Evolutionary conservation across 2,888 invertebrate genomes (phyloP), one percentile per base, ranked within the genome.

Genomic region (Ceriagrion tenellum): DNA sequence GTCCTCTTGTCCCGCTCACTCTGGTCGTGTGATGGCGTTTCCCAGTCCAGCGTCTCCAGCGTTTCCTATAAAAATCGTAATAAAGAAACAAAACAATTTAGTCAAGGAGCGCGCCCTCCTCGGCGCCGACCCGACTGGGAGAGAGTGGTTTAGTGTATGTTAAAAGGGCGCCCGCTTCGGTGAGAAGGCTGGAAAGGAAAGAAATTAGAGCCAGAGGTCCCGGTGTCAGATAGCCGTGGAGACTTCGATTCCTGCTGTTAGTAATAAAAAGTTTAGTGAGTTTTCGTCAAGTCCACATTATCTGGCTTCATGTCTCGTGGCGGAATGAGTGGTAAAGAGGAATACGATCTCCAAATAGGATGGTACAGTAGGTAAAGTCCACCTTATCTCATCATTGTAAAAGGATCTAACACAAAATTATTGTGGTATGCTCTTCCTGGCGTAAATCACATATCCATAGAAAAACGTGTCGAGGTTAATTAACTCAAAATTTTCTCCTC

Each of bases 1-100:
- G 98, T 98, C 96, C 98, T 97, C 97, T 98, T 98, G 97, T 98
- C 98, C 96, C 98, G 97, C 96, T 98, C 98, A 96, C 98, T 97
- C 16, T 55, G 55, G 88, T 95, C 95, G 26, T 90, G 74, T 23
- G 88, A 88, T 96, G 98, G 97, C 88, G 95, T 95, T n/a, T 97
- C 98, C 96, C 98, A 97, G 97, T 98, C 97, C 96, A 98, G 97
- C 96, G 98, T 98, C 96, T 98, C 97, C 96, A 98, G 97, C 95
- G 97, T 97, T 97, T 98, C 98, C 98, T 98, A 93, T 40, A 93
- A 93, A 93, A 69, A 93, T 69, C 47, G 74, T 74, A 47, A 97
- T 95, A 96, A 96, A 95, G 95, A 40, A 93, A 95, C 20, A 95
- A 88, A 95, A 88, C 89, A 95, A 90, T 89, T 35, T 30, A 88